Conservation (phyloP, 2,113 vertebrate genomes). For the Diglossa brunneiventris region DNA sequence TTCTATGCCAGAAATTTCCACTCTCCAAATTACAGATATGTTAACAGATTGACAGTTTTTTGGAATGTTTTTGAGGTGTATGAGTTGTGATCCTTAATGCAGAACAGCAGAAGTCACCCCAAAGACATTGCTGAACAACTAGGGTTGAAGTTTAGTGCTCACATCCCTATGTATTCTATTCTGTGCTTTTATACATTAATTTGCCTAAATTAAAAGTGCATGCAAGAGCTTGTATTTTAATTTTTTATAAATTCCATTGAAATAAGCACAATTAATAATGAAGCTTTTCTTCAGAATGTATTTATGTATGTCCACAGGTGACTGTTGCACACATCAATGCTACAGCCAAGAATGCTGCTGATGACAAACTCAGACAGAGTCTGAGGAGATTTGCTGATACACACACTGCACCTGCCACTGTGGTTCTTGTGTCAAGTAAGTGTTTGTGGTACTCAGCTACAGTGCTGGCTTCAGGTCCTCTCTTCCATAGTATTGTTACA, state of each 20-base stretch:
- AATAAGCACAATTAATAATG: not conserved
- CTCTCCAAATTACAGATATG: not conserved
- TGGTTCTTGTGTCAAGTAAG: constrained; percentile 96
- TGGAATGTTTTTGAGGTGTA: not conserved
- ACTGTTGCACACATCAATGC: constrained; percentile 98
- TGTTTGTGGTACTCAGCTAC: not conserved
- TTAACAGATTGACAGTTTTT: not conserved
- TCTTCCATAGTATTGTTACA: not conserved
- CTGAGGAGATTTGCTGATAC: constrained; percentile 95
- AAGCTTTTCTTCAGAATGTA: not conserved
- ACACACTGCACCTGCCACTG: constrained; percentile 92
- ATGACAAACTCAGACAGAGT: constrained; percentile 96
- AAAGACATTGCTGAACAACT: not conserved
- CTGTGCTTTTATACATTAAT: not conserved
- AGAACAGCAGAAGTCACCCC: not conserved
- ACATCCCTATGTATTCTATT: not conserved
- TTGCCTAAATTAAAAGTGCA: not conserved
- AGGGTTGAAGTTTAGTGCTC: not conserved
- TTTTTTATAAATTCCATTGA: not conserved
- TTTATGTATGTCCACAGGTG: constrained; percentile 75
- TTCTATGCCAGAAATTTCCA: not conserved
- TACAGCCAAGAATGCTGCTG: constrained; percentile 97
- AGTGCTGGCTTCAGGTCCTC: not conserved
- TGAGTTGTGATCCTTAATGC: not conserved
- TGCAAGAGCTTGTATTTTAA: not conserved